phyloP scores from a whole-genome alignment of 2,888 invertebrate genomes.

The Matsumyia berberina region DNA sequence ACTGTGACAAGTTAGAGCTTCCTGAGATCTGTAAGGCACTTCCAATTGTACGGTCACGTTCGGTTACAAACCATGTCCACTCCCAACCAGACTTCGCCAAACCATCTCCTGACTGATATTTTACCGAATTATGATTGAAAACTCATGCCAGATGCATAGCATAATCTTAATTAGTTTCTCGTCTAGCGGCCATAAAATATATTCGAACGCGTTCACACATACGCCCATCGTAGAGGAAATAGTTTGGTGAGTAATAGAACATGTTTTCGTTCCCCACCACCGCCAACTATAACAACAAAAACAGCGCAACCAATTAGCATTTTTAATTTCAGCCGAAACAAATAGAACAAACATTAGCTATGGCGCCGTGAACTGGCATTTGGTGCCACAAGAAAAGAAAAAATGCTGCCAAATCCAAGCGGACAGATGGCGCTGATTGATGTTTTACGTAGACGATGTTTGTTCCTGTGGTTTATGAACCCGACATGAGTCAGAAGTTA shows the following conservation, averaged over 20 bases:
- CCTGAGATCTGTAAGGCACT: no score
- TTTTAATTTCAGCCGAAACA: slow-evolving; percentile 19
- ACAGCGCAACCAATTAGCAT: slow-evolving; percentile 20
- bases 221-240: slow-evolving; percentile 9
- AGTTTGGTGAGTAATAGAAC: slow-evolving; percentile 38
- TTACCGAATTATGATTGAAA: no score
- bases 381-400: not conserved
- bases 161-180: no score
- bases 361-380: slow-evolving; percentile 26
- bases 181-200: not conserved
- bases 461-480: not conserved
- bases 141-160: no score
- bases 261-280: slow-evolving; percentile 30
- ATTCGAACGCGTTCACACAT: not conserved
- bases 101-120: no score
- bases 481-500: not conserved
- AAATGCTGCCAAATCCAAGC: not conserved
- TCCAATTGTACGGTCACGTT: no score
- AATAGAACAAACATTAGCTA: slow-evolving; percentile 7
- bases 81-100: no score
- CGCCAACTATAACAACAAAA: not conserved
- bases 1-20: no score
- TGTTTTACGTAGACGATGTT: not conserved
- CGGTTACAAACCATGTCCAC: no score
- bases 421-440: slow-evolving; percentile 14